Evolutionary conservation across 2,888 invertebrate species (phyloP).

Genomic region (Ischnura elegans): DNA sequence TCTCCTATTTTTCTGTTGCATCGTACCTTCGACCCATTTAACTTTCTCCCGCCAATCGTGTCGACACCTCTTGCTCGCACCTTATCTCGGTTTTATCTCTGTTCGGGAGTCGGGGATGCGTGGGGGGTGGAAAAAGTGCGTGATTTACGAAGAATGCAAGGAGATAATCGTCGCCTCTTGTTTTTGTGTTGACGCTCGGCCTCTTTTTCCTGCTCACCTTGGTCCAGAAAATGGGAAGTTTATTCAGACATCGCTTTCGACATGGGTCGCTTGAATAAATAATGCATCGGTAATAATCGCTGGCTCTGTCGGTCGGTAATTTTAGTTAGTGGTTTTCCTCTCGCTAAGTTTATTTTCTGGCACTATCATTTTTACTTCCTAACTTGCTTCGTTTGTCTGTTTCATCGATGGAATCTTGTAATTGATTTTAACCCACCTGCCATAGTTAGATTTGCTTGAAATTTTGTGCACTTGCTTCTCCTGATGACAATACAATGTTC

Average conservation of each 20-base stretch:
- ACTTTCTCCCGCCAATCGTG: not conserved
- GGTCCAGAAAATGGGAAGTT: not conserved
- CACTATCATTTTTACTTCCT: no score
- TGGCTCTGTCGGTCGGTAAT: no score
- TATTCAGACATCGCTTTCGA: not conserved
- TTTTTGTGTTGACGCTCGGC: not conserved
- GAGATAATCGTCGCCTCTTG: not conserved
- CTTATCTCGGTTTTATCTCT: slow-evolving; percentile 13
- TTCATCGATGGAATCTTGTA: no score
- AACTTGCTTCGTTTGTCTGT: no score
- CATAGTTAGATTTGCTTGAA: no score
- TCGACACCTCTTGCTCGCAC: not conserved
- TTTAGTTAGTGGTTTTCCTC: no score
- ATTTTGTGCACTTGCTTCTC: no score
- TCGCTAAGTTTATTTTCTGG: no score
- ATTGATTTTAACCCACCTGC: no score
- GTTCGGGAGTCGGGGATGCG: not conserved
- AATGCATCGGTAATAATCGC: not conserved
- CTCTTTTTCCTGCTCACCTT: not conserved
- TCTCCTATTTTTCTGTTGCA: not conserved
- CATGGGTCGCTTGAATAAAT: not conserved
- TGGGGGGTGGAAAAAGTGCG: not conserved
- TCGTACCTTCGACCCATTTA: not conserved
- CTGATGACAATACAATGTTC: no score
- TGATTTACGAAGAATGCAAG: slow-evolving; percentile 5